phyloP scores from a whole-genome alignment of 2,888 invertebrate species.

The Coremacera marginata region DNA sequence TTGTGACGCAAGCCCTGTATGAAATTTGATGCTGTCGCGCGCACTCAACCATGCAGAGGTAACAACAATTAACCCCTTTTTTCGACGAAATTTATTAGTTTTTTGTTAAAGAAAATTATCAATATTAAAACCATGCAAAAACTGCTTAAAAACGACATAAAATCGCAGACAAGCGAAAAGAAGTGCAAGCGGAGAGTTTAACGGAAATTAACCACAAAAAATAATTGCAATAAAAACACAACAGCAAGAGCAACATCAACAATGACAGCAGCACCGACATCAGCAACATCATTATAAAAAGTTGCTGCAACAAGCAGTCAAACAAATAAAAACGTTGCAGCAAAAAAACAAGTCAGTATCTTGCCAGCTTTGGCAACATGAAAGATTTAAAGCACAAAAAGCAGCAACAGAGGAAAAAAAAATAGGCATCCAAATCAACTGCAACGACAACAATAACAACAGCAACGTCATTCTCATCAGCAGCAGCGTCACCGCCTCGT shows the following conservation, averaged over 20 bases:
- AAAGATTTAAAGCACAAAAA: constrained; percentile 9
- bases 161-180: neutral
- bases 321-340: constrained; percentile 10
- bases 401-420: constrained; percentile 9
- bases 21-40: constrained; percentile 7
- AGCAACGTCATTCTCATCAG: constrained; percentile 44
- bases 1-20: neutral
- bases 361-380: constrained; percentile 28
- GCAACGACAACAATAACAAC: constrained; percentile 51
- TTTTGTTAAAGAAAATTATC: neutral
- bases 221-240: constrained; percentile 13
- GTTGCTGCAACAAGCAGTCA: neutral
- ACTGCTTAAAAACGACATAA: constrained; percentile 41
- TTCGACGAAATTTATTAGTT: constrained; percentile 12
- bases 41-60: constrained; percentile 23
- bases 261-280: constrained; percentile 8
- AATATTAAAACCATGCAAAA: constrained; percentile 40
- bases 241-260: constrained; percentile 23
- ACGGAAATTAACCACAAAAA: constrained; percentile 49
- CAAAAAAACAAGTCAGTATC: constrained; percentile 1
- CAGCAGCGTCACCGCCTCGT: constrained; percentile 61
- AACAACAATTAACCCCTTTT: constrained; percentile 47
- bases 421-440: constrained; percentile 38
- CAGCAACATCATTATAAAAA: neutral
- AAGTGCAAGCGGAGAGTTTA: neutral